Conservation (phyloP, 2,888 invertebrate genomes). For the Parthenolecanium corni region DNA sequence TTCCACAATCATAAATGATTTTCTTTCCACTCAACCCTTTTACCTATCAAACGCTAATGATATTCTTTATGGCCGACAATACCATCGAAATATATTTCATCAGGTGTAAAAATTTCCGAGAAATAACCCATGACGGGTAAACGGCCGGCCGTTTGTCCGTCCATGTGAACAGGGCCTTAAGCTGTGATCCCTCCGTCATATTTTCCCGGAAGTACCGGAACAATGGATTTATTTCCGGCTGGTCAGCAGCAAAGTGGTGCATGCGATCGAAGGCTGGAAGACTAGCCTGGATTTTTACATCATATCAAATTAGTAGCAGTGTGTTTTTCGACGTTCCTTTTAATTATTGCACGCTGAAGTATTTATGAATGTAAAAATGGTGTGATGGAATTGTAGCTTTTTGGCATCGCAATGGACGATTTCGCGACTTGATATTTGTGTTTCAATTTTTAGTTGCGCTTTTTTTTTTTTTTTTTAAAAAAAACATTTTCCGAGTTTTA, state of each 20-base stretch:
- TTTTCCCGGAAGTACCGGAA: conserved; percentile 43
- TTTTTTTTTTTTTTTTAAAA: no score
- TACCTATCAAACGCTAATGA: no score
- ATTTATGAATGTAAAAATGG: not conserved
- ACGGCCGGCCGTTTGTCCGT: no score
- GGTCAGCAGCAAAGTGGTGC: conserved; percentile 33
- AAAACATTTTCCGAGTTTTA: no score
- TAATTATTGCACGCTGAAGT: not conserved
- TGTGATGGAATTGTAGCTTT: not conserved
- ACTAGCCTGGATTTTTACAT: conserved; percentile 20
- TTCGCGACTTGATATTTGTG: not conserved
- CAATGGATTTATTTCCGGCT: conserved; percentile 39
- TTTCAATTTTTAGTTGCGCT: no score
- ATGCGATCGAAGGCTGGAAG: conserved; percentile 29
- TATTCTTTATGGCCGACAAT: no score
- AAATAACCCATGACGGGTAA: no score
- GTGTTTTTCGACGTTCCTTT: conserved; percentile 14
- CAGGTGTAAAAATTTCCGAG: no score
- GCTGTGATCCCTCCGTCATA: conserved; percentile 30
- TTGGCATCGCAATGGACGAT: not conserved
- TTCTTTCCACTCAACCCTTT: no score
- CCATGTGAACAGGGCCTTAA: no score
- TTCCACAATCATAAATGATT: no score
- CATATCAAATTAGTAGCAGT: conserved; percentile 2
- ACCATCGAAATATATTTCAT: no score